Evolutionary conservation across 2,797 vertebrate genomes (phyloP), one percentile per base, ranked within the genome.

Genomic region (Triplophysa bombifrons): DNA sequence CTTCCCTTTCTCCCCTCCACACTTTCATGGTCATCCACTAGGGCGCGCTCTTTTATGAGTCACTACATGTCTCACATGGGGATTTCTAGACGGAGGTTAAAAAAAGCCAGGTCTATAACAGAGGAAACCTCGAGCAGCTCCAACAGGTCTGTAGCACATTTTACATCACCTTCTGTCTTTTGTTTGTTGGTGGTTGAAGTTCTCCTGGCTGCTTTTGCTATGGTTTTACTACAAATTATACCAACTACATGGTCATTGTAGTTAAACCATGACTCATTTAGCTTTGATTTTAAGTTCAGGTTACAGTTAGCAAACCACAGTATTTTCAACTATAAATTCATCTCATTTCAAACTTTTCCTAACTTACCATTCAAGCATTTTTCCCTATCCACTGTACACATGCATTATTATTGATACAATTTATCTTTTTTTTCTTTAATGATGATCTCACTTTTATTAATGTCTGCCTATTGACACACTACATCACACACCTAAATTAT

Each of bases 51-150:
- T 84, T 90, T 88, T 86, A 75, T 87, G 87, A 89, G 88, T 84
- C 86, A 90, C 60, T 89, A 87, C 89, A 85, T 89, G 85, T 85
- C 88, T 76, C 81, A 86, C 87, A 84, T 89, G 88, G 88, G 86
- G 82, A 86, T 88, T 84, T 87, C 86, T 87, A 86, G 87, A 79
- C 80, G 88, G 84, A 82, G 88, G 78, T 88, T 87, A 87, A 89
- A 87, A 84, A 88, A 88, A 75, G 78, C 84, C 61, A 84, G 85
- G 83, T 89, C 89, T 65, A 77, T 88, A 84, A 41, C 83, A 22
- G 82, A 88, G 72, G 88, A 87, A 77, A 75, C 83, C 71, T 84
- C 89, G 55, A 68, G 82, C 70, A 76, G 81, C 74, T 44, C 77
- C 27, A 80, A 74, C 73, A 89, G 89, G 89, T 90, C 85, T 89